phyloP scores from a whole-genome alignment of 2,888 invertebrate genomes.

The Polyommatus icarus region DNA sequence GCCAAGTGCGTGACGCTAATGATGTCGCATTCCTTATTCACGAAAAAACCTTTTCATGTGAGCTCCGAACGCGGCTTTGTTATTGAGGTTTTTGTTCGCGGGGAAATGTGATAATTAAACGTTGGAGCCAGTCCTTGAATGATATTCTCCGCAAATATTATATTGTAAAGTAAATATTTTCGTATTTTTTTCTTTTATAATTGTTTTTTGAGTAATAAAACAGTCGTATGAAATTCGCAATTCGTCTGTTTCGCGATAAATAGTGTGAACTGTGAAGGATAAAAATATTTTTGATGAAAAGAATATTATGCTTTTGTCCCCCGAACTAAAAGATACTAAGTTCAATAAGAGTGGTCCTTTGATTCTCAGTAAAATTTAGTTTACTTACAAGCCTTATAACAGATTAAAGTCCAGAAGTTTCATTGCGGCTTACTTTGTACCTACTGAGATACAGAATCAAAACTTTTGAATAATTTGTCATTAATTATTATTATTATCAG shows the following conservation, averaged over 20 bases:
- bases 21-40: conserved; percentile 47
- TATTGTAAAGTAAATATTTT: not conserved
- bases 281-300: not conserved
- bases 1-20: conserved; percentile 53
- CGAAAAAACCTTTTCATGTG: conserved; percentile 26
- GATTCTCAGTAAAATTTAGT: not conserved
- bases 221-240: not conserved
- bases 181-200: not conserved
- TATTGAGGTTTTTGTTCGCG: conserved; percentile 23
- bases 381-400: not conserved
- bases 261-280: not conserved
- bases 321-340: not conserved
- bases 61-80: conserved; percentile 19
- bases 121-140: not conserved
- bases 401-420: no score
- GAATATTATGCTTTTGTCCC: not conserved
- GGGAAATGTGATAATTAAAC: conserved; percentile 22
- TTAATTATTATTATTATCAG: no score
- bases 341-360: not conserved
- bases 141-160: not conserved
- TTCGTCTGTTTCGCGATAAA: not conserved
- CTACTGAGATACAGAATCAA: no score
- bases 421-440: no score
- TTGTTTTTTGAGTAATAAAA: not conserved
- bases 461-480: no score